Evolutionary conservation across 2,888 invertebrate species (phyloP).

Genomic region (Autographa gamma): DNA sequence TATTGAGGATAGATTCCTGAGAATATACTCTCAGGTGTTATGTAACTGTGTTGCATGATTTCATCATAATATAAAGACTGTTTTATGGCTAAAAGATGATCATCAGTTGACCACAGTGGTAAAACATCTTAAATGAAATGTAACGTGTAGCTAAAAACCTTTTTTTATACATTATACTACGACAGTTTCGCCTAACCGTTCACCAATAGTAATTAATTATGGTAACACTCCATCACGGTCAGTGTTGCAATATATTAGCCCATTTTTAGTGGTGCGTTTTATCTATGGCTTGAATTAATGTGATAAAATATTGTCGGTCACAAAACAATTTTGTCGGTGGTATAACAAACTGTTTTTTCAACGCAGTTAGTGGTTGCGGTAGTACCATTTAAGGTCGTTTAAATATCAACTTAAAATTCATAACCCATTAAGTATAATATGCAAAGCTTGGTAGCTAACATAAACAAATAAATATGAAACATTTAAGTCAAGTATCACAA

Average conservation of each 20-base stretch:
- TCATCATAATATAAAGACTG: too few species aligned
- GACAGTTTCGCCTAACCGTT: background rate
- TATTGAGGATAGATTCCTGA: background rate
- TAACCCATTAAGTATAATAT: too few species aligned
- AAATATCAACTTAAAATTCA: background rate
- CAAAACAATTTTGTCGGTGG: constrained; percentile 3
- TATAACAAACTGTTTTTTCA: constrained; percentile 4
- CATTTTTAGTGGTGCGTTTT: constrained; percentile 4
- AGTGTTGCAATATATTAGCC: background rate
- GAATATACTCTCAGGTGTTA: background rate
- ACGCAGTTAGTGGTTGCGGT: constrained; percentile 1
- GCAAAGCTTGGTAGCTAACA: too few species aligned
- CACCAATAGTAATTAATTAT: background rate
- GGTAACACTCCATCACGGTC: background rate
- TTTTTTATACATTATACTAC: background rate
- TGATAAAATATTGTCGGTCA: constrained; percentile 1
- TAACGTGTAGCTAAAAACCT: too few species aligned
- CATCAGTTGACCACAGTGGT: too few species aligned
- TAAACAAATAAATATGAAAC: too few species aligned
- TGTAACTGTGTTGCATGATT: too few species aligned
- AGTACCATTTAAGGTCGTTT: background rate
- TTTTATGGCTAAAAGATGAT: too few species aligned
- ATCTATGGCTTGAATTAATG: constrained; percentile 2
- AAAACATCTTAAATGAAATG: too few species aligned
- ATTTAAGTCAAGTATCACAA: too few species aligned